Percentiles rank a stretch among this genome's conserved stretches.
Evolutionary conservation across 64 coral and sea anemone genomes (phyloP).

Genomic region (Orbicella faveolata): DNA sequence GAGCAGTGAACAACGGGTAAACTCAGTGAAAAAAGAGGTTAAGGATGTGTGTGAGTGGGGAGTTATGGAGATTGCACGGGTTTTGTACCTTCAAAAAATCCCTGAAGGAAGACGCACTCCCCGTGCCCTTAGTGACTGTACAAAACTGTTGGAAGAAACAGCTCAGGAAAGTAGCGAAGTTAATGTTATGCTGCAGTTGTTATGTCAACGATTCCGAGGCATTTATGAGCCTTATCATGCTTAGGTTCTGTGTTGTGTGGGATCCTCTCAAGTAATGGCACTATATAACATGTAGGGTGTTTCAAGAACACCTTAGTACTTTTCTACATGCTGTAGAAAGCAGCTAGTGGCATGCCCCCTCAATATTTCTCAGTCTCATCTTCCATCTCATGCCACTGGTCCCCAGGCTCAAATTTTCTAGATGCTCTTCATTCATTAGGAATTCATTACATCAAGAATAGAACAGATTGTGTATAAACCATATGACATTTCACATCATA

Average conservation of each 20-base stretch:
- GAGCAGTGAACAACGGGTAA: conserved; percentile 34
- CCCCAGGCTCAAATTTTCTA: too few relatives aligned
- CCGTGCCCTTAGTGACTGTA: conserved; percentile 20
- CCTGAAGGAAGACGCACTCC: conserved; percentile 34
- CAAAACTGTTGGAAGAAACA: conserved; percentile 41
- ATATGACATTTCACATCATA: too few relatives aligned
- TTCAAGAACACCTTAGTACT: too few relatives aligned
- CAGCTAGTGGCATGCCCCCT: too few relatives aligned
- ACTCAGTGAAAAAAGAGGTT: conserved; percentile 57
- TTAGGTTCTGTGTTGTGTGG: background rate
- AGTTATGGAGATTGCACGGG: conserved; percentile 29
- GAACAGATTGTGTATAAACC: too few relatives aligned
- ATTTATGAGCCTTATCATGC: conserved; percentile 47
- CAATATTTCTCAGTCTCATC: too few relatives aligned
- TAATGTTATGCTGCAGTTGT: conserved; percentile 35
- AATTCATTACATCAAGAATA: too few relatives aligned
- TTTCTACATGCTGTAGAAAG: too few relatives aligned
- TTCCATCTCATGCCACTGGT: too few relatives aligned
- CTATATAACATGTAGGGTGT: too few relatives aligned
- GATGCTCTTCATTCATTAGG: too few relatives aligned
- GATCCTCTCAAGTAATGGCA: too few relatives aligned
- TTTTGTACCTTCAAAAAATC: conserved; percentile 38
- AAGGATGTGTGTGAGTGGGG: conserved; percentile 57
- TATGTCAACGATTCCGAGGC: conserved; percentile 44
- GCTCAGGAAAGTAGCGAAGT: conserved; percentile 45